These are phyloP conservation scores for Cantharis lateralis DNA, from an alignment of 2,888 invertebrate genomes.

Conservation along the genomic window DNA sequence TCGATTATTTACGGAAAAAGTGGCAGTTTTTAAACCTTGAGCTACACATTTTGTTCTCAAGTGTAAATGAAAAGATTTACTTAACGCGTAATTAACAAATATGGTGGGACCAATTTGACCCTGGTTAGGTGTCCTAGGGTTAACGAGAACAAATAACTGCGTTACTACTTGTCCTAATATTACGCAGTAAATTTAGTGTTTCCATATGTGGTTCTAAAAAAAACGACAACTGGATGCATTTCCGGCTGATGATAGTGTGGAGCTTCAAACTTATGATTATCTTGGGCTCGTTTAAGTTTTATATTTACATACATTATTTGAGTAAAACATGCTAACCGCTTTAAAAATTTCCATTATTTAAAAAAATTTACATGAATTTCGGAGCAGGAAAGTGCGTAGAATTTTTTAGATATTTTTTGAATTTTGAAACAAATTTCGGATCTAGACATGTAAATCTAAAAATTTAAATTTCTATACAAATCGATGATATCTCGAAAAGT, in stretches of 20 bases:
- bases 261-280: constrained; percentile 6
- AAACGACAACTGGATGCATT: constrained; percentile 26
- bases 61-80: background rate
- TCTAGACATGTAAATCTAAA: background rate
- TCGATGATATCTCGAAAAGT: constrained; percentile 7
- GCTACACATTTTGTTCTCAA: too few relatives aligned
- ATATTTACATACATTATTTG: constrained; percentile 2
- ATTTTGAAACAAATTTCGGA: background rate
- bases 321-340: background rate
- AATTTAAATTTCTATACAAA: constrained; percentile 11
- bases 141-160: background rate
- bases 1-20: too few relatives aligned
- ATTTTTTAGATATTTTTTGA: background rate
- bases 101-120: background rate
- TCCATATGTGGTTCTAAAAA: constrained; percentile 12
- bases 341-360: background rate
- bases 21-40: too few relatives aligned
- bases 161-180: background rate
- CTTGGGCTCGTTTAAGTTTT: constrained; percentile 7
- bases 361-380: background rate
- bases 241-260: constrained; percentile 30
- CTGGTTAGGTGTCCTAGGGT: background rate
- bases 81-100: background rate
- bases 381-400: background rate
- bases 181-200: constrained; percentile 10